phyloP scores from a whole-genome alignment of 1,140 invertebrate species.

The Pogonomyrmex barbatus region DNA sequence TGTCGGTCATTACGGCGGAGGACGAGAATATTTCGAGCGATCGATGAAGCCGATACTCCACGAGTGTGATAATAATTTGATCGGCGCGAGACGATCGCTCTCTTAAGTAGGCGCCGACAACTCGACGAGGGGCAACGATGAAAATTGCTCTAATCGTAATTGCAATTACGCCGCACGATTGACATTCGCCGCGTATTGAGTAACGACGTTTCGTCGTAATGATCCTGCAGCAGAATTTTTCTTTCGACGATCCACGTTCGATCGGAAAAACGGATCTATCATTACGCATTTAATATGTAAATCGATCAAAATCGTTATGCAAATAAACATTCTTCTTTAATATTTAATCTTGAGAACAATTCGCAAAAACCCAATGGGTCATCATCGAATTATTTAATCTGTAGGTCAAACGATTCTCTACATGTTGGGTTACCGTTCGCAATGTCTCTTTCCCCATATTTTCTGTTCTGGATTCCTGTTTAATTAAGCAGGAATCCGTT shows the following conservation, averaged over 20 bases:
- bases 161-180: constrained; percentile 33
- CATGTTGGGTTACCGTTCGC: not conserved
- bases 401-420: not conserved
- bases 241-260: constrained; percentile 22
- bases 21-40: not conserved
- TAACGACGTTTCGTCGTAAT: constrained; percentile 64
- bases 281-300: too few species aligned
- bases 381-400: constrained; percentile 19
- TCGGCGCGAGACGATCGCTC: constrained; percentile 24
- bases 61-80: constrained; percentile 54
- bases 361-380: not conserved
- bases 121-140: constrained; percentile 24
- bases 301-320: not conserved
- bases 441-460: constrained; percentile 18
- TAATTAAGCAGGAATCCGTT: constrained; percentile 35
- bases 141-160: constrained; percentile 64
- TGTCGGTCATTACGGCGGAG: constrained; percentile 22
- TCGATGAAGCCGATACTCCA: constrained; percentile 28
- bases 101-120: not conserved
- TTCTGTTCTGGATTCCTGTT: constrained; percentile 25
- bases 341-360: constrained; percentile 7
- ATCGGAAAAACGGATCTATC: constrained; percentile 58
- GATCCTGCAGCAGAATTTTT: constrained; percentile 65
- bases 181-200: constrained; percentile 63
- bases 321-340: not conserved